Conservation (phyloP, 2,888 invertebrate genomes). For the Flabesymbios commensalis region DNA sequence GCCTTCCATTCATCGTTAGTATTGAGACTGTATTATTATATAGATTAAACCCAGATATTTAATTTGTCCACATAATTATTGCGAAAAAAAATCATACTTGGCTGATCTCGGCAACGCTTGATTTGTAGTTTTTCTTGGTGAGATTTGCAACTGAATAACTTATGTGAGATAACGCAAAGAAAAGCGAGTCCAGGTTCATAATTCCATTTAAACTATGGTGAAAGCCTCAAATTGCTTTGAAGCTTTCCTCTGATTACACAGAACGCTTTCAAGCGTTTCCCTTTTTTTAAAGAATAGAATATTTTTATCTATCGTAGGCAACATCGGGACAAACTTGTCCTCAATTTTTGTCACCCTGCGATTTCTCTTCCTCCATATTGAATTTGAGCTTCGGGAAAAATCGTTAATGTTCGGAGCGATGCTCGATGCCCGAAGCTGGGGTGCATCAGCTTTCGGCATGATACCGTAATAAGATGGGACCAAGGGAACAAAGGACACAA, state of each 20-base stretch:
- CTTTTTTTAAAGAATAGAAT: slow-evolving; percentile 12
- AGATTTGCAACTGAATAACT: slow-evolving; percentile 94
- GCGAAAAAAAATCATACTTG: too few species aligned
- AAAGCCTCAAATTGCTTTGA: slow-evolving; percentile 93
- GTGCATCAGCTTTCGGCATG: too few species aligned
- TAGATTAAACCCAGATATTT: not conserved
- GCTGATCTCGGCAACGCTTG: slow-evolving; percentile 84
- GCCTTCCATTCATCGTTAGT: too few species aligned
- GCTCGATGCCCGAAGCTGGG: too few species aligned
- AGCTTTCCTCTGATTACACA: slow-evolving; percentile 70
- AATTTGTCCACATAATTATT: too few species aligned
- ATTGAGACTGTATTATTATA: not conserved
- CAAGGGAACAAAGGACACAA: too few species aligned
- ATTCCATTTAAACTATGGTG: slow-evolving; percentile 73
- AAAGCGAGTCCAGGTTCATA: slow-evolving; percentile 87
- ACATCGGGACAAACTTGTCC: slow-evolving; percentile 21
- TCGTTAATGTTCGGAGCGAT: too few species aligned
- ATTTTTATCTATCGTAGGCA: slow-evolving; percentile 5
- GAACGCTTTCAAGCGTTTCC: not conserved
- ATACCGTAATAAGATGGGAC: too few species aligned
- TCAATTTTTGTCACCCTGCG: too few species aligned
- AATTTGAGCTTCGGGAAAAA: too few species aligned
- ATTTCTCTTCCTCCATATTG: too few species aligned
- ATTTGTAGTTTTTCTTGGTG: slow-evolving; percentile 93
- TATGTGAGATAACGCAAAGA: slow-evolving; percentile 98